phyloP scores from a whole-genome alignment of 2,113 vertebrate genomes.

The Merops nubicus region DNA sequence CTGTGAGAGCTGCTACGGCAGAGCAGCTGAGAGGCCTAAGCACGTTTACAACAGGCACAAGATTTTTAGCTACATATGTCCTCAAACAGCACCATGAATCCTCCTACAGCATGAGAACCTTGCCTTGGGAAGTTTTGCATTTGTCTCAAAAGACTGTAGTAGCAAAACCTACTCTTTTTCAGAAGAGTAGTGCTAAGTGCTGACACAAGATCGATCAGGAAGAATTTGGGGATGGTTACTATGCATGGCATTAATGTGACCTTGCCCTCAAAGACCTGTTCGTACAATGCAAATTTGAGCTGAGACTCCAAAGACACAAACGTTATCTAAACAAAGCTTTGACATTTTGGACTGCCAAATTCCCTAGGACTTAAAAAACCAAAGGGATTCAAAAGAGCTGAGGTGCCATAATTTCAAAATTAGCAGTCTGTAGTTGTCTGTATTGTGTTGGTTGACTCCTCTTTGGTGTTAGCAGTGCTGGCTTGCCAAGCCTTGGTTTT shows the following conservation, averaged over 20 bases:
- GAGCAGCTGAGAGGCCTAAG: neutral
- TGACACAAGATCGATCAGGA: neutral
- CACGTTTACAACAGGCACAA: neutral
- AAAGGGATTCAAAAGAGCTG: neutral
- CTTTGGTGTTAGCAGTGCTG: neutral
- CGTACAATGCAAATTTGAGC: neutral
- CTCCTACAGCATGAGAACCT: neutral
- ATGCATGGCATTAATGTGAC: neutral
- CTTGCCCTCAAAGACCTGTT: neutral
- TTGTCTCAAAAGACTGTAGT: neutral
- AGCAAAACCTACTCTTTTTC: neutral
- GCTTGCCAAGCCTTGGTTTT: neutral
- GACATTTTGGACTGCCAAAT: neutral
- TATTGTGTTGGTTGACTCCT: neutral
- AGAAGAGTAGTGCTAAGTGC: neutral
- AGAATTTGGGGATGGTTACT: neutral
- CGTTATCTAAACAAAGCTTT: neutral
- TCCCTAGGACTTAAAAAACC: neutral
- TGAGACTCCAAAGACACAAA: neutral
- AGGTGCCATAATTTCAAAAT: neutral
- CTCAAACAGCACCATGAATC: neutral
- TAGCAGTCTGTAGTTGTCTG: neutral
- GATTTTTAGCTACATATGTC: fast-evolving
- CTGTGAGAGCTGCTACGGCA: neutral
- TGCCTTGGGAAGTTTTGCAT: neutral